Conservation (phyloP, 2,113 vertebrate genomes). For the Mionectes macconnelli region DNA sequence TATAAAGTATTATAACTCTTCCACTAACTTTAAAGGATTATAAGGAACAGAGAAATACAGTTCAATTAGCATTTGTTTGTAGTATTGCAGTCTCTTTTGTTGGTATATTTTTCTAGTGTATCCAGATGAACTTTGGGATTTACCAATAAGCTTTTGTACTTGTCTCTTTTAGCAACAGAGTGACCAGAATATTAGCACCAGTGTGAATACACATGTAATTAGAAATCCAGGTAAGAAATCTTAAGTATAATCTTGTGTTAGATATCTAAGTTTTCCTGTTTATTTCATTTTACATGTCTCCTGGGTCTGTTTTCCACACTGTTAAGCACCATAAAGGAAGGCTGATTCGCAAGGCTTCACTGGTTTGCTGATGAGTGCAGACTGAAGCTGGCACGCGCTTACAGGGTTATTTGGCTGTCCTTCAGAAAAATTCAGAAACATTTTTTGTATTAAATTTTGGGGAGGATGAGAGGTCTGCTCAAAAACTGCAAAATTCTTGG, state of each 20-base stretch:
- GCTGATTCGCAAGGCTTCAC: neutral
- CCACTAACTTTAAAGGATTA: neutral
- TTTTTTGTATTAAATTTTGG: neutral
- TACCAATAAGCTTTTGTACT: neutral
- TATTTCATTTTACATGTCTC: neutral
- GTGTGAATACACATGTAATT: conserved; percentile 78
- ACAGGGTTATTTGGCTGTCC: neutral
- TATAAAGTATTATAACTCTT: no score
- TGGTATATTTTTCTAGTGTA: neutral
- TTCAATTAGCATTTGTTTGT: neutral
- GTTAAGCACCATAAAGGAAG: neutral
- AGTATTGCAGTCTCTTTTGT: neutral
- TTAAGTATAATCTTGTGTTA: neutral
- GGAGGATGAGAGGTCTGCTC: neutral
- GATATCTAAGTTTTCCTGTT: neutral
- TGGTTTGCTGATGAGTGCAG: neutral
- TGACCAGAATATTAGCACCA: conserved; percentile 86
- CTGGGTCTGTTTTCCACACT: neutral
- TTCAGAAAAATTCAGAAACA: neutral
- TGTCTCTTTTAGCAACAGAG: conserved; percentile 78
- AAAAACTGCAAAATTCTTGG: neutral
- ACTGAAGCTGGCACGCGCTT: neutral
- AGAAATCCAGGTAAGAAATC: conserved; percentile 86
- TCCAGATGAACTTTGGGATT: neutral
- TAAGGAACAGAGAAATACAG: neutral